phyloP scores from a whole-genome alignment of 2,888 invertebrate genomes.

The Globia sparganii region DNA sequence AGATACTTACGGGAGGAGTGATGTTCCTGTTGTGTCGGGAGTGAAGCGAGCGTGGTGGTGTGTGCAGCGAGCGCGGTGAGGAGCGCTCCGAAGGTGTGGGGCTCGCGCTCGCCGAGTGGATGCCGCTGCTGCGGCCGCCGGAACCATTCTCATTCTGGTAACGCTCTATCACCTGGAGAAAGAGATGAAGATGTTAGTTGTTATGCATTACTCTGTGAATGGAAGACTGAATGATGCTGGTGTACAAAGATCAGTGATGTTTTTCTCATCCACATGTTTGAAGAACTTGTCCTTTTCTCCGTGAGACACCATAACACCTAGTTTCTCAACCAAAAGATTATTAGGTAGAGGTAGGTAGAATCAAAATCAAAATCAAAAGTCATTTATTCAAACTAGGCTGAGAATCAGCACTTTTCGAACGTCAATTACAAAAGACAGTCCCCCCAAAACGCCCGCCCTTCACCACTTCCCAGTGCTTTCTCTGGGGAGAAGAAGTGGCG shows the following conservation, averaged over 20 bases:
- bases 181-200: background rate
- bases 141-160: slow-evolving; percentile 91
- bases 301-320: background rate
- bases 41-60: slow-evolving; percentile 70
- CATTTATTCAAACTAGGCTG: too few relatives aligned
- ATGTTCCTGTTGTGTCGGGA: slow-evolving; percentile 81
- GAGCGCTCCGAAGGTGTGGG: slow-evolving; percentile 87
- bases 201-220: background rate
- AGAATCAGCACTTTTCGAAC: too few relatives aligned
- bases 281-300: background rate
- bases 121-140: slow-evolving; percentile 91
- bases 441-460: too few relatives aligned
- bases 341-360: too few relatives aligned
- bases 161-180: slow-evolving; percentile 91
- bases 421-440: too few relatives aligned
- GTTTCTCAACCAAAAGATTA: background rate
- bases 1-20: slow-evolving; percentile 84
- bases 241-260: background rate
- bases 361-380: too few relatives aligned
- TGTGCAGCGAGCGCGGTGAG: slow-evolving; percentile 84
- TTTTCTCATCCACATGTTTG: background rate
- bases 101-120: slow-evolving; percentile 89
- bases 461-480: too few relatives aligned
- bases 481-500: too few relatives aligned
- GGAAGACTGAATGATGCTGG: background rate